phyloP scores from a whole-genome alignment of 2,113 vertebrate species.

The Podiceps cristatus region DNA sequence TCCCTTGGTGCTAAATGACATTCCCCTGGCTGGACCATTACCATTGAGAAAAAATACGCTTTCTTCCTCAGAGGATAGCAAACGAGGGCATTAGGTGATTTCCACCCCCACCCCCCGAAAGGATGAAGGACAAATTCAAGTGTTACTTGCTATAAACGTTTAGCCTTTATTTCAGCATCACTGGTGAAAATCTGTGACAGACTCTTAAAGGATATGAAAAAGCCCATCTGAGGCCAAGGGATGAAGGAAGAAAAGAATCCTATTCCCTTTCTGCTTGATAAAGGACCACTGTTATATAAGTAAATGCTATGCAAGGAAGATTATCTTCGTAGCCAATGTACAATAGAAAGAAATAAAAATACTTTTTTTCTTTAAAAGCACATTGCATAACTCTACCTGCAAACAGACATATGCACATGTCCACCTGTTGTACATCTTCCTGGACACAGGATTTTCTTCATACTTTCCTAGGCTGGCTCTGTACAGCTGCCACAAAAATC shows the following conservation, averaged over 20 bases:
- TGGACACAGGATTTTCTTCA: neutral
- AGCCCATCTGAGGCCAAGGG: neutral
- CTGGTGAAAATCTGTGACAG: neutral
- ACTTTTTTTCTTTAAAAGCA: neutral
- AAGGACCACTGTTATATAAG: neutral
- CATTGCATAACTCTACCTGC: neutral
- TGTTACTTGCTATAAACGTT: neutral
- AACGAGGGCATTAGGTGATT: neutral
- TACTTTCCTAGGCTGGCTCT: neutral
- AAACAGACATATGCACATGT: neutral
- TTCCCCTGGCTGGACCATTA: neutral
- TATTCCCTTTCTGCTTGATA: neutral
- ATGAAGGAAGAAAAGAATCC: neutral
- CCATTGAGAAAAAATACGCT: neutral
- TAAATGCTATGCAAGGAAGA: neutral
- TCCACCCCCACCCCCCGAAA: neutral
- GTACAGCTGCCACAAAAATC: neutral
- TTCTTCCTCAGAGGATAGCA: neutral
- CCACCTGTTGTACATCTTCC: neutral
- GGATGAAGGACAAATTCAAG: neutral
- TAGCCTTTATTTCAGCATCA: neutral
- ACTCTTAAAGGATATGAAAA: neutral
- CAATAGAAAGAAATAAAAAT: neutral
- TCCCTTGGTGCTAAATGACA: slow-evolving; percentile 19
- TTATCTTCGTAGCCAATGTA: neutral